Evolutionary conservation across 2,113 vertebrate genomes (phyloP).

Genomic region (Copsychus sechellarum): DNA sequence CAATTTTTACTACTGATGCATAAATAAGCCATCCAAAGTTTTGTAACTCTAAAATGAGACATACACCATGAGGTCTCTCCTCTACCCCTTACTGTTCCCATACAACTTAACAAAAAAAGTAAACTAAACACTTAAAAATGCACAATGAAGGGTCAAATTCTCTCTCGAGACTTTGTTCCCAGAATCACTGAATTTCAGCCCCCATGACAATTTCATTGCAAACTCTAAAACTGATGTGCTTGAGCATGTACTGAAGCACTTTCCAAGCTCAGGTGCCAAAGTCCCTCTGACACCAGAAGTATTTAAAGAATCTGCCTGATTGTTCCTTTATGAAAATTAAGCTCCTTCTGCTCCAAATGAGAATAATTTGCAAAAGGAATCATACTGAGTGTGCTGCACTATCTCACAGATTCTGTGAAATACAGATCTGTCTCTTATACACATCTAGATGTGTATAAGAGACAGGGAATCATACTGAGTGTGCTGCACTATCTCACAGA

Average conservation of each 20-base stretch:
- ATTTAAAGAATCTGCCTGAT: neutral
- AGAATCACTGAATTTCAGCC: neutral
- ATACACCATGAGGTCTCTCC: neutral
- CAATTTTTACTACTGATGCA: neutral
- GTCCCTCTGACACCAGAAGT: neutral
- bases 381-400: neutral
- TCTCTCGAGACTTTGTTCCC: neutral
- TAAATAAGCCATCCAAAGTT: neutral
- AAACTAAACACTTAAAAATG: neutral
- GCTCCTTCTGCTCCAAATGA: neutral
- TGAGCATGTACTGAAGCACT: neutral
- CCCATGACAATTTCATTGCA: neutral
- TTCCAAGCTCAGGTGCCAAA: neutral
- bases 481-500: neutral
- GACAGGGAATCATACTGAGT: neutral
- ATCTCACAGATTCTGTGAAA: neutral
- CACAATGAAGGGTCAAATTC: neutral
- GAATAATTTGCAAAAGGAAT: neutral
- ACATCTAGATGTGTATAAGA: too few relatives aligned
- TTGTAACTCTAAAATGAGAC: neutral
- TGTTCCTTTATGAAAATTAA: neutral
- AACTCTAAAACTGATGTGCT: neutral
- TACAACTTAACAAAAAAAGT: neutral
- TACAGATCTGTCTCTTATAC: too few relatives aligned
- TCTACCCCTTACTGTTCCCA: neutral